Conservation (phyloP, 1,140 invertebrate genomes). For the Drosophila grimshawi region DNA sequence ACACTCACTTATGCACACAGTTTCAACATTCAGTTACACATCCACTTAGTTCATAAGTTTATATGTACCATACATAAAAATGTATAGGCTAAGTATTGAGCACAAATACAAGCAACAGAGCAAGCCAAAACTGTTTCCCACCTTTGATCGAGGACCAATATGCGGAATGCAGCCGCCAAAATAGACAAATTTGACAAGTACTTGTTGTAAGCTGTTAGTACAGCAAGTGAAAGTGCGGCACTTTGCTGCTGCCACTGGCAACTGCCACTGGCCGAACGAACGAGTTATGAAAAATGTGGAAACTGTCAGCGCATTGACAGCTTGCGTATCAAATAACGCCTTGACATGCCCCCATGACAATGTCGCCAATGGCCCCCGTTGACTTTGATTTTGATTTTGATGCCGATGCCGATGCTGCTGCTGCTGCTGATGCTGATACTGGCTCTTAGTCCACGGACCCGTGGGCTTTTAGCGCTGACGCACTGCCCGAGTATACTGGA, state of each 20-base stretch:
- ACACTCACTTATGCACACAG: not conserved
- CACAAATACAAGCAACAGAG: slow-evolving; percentile 33
- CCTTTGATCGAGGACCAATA: slow-evolving; percentile 21
- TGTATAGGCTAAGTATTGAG: slow-evolving; percentile 47
- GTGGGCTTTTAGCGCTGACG: slow-evolving; percentile 59
- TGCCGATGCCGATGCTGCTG: slow-evolving; percentile 22
- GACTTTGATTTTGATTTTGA: slow-evolving; percentile 66
- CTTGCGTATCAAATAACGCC: slow-evolving; percentile 67
- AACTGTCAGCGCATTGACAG: slow-evolving; percentile 60
- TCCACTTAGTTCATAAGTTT: slow-evolving; percentile 52
- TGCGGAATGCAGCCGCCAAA: slow-evolving; percentile 57
- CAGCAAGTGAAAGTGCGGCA: slow-evolving; percentile 29
- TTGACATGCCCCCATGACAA: slow-evolving; percentile 68
- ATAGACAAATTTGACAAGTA: slow-evolving; percentile 56
- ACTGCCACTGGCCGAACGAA: slow-evolving; percentile 17
- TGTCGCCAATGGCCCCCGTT: slow-evolving; percentile 63
- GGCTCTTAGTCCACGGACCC: slow-evolving; percentile 1
- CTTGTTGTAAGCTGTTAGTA: slow-evolving; percentile 61
- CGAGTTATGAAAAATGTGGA: slow-evolving; percentile 62
- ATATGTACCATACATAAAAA: slow-evolving; percentile 37
- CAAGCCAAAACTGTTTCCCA: slow-evolving; percentile 28
- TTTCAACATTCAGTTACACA: slow-evolving; percentile 15
- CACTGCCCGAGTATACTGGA: slow-evolving; percentile 51
- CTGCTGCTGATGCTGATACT: slow-evolving; percentile 8
- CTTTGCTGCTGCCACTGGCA: slow-evolving; percentile 19